Conservation (phyloP, 2,797 vertebrate species). For the Arctocebus calabarensis region DNA sequence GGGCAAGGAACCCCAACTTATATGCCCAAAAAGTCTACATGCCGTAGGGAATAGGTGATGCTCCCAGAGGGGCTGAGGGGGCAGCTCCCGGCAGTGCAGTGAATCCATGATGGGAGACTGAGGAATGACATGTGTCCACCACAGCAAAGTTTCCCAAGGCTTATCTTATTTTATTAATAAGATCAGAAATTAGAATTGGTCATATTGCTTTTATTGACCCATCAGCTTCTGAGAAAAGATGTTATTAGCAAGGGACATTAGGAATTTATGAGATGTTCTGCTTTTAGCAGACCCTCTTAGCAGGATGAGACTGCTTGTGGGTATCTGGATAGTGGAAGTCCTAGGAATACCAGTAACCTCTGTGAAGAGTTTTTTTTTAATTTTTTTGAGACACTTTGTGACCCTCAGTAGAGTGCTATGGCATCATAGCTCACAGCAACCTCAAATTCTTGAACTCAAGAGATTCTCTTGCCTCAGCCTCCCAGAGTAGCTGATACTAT, state of each 20-base stretch:
- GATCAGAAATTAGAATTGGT: neutral
- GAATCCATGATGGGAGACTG: neutral
- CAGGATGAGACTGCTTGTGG: neutral
- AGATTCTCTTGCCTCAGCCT: too few relatives aligned
- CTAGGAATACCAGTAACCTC: neutral
- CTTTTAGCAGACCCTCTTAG: slow-evolving; percentile 13
- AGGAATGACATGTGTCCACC: neutral
- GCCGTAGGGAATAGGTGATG: neutral
- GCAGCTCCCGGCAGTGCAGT: neutral
- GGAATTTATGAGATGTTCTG: slow-evolving; percentile 30
- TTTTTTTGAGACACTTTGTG: too few relatives aligned
- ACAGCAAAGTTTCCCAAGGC: neutral
- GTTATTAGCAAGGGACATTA: neutral
- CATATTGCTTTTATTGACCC: slow-evolving; percentile 44
- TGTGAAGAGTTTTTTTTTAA: too few relatives aligned
- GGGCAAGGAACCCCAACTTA: neutral
- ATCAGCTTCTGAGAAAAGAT: slow-evolving; percentile 42
- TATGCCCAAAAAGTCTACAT: neutral
- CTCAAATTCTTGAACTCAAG: too few relatives aligned
- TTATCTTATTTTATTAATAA: neutral
- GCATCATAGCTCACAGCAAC: too few relatives aligned
- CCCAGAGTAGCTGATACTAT: too few relatives aligned
- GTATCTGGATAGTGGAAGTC: neutral
- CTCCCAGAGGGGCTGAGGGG: neutral
- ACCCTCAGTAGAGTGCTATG: too few relatives aligned